Evolutionary conservation across 2,113 vertebrate genomes (phyloP).

Genomic region (Colius striatus): DNA sequence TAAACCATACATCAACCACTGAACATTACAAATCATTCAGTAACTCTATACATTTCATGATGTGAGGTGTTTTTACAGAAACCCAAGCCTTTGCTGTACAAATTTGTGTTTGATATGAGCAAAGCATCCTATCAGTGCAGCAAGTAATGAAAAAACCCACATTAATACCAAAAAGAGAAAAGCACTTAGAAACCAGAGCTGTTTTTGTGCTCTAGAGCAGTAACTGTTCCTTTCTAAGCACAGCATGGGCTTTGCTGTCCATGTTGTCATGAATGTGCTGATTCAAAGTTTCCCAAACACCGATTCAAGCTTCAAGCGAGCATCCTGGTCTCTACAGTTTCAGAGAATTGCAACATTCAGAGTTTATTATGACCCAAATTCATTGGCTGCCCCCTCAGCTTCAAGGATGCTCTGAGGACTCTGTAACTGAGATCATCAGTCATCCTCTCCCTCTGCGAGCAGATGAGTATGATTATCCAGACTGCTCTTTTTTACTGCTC

Average conservation of each 20-base stretch:
- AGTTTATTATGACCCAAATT: neutral
- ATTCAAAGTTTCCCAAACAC: neutral
- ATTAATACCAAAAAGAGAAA: neutral
- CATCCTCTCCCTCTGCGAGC: neutral
- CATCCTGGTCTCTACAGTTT: neutral
- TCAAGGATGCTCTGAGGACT: neutral
- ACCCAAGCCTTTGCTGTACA: neutral
- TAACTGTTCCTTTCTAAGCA: neutral
- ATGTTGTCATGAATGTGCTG: neutral
- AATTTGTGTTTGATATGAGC: neutral
- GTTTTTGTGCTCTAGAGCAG: neutral
- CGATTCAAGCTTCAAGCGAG: neutral
- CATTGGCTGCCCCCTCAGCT: neutral
- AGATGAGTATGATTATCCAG: neutral
- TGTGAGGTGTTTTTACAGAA: neutral
- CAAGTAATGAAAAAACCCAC: neutral
- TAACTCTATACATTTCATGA: neutral
- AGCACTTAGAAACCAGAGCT: neutral
- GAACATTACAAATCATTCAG: neutral
- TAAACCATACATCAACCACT: neutral
- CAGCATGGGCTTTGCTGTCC: neutral
- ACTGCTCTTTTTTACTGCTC: neutral
- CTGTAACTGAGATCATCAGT: accelerated
- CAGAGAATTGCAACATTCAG: neutral
- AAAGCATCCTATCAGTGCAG: neutral